Evolutionary conservation across 1,140 invertebrate genomes (phyloP).

Genomic region (Procambarus virginalis): DNA sequence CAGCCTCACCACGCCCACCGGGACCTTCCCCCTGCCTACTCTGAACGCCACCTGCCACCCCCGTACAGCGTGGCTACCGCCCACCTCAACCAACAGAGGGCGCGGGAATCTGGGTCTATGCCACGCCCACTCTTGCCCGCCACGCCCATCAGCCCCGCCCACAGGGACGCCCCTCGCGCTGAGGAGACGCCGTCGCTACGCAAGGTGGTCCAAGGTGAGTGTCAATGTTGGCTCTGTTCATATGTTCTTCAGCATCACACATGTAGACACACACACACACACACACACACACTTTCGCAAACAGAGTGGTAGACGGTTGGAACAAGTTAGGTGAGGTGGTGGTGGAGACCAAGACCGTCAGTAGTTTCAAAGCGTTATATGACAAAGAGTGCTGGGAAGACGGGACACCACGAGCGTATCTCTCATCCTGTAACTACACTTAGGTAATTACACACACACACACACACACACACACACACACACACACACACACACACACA

Average conservation of each 20-base stretch:
- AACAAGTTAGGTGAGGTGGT: too few species aligned
- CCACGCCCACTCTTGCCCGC: not conserved
- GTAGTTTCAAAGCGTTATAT: too few species aligned
- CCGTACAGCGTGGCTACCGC: conserved; percentile 64
- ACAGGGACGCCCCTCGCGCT: conserved; percentile 43
- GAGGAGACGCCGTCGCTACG: conserved; percentile 31
- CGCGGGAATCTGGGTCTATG: not conserved
- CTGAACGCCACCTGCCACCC: conserved; percentile 40
- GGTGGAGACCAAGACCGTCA: too few species aligned
- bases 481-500: conserved; percentile 17
- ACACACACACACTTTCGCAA: not conserved
- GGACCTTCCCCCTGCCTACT: conserved; percentile 25
- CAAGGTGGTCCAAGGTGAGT: conserved; percentile 48
- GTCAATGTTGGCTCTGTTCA: not conserved
- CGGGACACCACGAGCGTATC: too few species aligned
- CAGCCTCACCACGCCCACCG: conserved; percentile 1
- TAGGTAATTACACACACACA: conserved; percentile 3
- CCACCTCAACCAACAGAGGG: conserved; percentile 49
- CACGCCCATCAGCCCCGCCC: conserved; percentile 35
- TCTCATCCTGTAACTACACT: too few species aligned
- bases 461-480: conserved; percentile 13
- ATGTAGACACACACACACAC: not conserved
- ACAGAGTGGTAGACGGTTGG: too few species aligned
- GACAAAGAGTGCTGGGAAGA: too few species aligned
- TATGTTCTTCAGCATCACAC: not conserved